Base-by-base conservation (phyloP, 2,797 vertebrate species). In the Anguilla pacifica region DNA sequence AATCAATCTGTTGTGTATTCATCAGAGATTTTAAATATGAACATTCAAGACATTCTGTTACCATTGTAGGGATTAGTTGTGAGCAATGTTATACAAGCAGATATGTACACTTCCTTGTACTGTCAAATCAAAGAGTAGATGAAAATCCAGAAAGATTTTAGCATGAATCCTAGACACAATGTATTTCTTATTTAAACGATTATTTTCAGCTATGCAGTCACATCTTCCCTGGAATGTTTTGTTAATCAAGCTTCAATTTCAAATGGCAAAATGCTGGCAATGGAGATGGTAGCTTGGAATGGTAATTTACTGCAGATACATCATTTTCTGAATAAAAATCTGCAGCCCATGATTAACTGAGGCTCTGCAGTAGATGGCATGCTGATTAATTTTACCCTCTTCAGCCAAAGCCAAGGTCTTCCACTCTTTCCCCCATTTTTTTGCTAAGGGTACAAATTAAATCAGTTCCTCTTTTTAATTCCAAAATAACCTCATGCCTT, bases 401-500 rank as follows among this genome's bases (percentile, higher is more conserved):
- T 91, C 88, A 91, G 86, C 91, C 90, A 89, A 89, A 88, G 87
- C 89, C 88, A 91, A 91, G 89, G 89, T 90, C 89, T 85, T 89
- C 89, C 89, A 9, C 43, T 51, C 86, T 86, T 70, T 86, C 88
- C 83, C 87, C 53, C 19, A 0, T 19, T 85, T 67, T 87, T 86
- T 88, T 87, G 89, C 93, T 90, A 91, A 90, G 88, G 90, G 91
- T 93, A 92, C 94, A 96, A 96, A 95, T 95, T 93, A 95, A 95
- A 95, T 95, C 93, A 92, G 90, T 90, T 91, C 92, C 90, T 93
- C 88, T 90, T 91, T 95, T 94, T 90, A 93, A 96, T 96, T 95
- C 94, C 90, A 89, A 91, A 93, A 95, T 95, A 96, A 94, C 93
- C 93, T 91, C 91, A 84, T 90, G 93, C 93, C 92, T 94, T 95